Evolutionary conservation across 2,797 vertebrate genomes (phyloP).

Genomic region (Novumbra hubbsi): DNA sequence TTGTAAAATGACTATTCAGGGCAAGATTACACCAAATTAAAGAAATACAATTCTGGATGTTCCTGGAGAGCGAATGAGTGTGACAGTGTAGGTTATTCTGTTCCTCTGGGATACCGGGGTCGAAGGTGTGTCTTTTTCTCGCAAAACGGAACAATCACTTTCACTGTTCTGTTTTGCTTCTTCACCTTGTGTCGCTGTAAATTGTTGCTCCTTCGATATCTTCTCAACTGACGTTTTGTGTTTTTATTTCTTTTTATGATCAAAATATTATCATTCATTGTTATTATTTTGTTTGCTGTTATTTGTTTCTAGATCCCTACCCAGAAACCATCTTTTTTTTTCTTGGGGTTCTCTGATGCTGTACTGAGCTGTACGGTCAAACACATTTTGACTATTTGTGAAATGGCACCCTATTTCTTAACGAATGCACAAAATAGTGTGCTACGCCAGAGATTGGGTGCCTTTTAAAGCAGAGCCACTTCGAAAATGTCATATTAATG

Average conservation of each 20-base stretch:
- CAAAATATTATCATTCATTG: constrained; percentile 47
- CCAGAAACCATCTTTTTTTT: constrained; percentile 5
- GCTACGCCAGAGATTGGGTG: not conserved
- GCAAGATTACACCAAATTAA: constrained; percentile 78
- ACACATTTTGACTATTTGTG: constrained; percentile 22
- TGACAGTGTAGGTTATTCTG: constrained; percentile 1
- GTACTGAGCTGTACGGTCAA: constrained; percentile 63
- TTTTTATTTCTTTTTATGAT: constrained; percentile 47
- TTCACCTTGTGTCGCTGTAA: constrained; percentile 37
- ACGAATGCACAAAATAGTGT: not conserved
- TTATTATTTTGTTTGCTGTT: constrained; percentile 61
- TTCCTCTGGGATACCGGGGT: constrained; percentile 20
- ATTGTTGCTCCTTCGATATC: constrained; percentile 18
- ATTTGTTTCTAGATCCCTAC: constrained; percentile 36
- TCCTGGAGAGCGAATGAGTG: constrained; percentile 24
- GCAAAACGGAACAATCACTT: constrained; percentile 37
- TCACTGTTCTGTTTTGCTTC: constrained; percentile 23
- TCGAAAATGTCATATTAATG: constrained; percentile 37
- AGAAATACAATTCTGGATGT: constrained; percentile 56
- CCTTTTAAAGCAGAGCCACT: constrained; percentile 24
- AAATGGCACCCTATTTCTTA: not conserved
- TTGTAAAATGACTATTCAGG: constrained; percentile 66
- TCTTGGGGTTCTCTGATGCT: constrained; percentile 60
- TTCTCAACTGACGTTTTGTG: constrained; percentile 54
- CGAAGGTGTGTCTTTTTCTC: constrained; percentile 55